Base-by-base conservation (phyloP, 2,113 vertebrate species). In the Istiophorus platypterus region DNA sequence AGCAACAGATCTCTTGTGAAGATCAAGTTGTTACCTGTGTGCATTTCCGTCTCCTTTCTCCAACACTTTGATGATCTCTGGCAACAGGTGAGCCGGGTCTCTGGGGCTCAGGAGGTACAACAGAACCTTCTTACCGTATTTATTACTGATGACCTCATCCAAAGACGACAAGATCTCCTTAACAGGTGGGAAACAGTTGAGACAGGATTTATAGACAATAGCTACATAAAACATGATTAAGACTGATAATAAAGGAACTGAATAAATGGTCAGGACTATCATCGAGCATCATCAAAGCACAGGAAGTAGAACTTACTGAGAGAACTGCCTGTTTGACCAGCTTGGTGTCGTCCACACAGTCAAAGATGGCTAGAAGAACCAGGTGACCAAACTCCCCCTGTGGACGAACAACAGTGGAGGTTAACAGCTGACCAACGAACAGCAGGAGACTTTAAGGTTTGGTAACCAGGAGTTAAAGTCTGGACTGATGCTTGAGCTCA, bases 311-410 rank as follows among this genome's bases (percentile, higher is more conserved):
- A 97, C 97, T 96, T 91, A 99, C 98, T 3, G 97, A 96, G 86
- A 99, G 89, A 72, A 99, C 95, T 26, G 97, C 93, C 88, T 99
- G 98, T 84, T 97, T 98, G 82, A 99, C 92, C 78, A 99, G 96
- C 88, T 98, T 99, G 2, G 98, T 99, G 88, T 99, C 98, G 72
- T 99, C 98, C 12, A 99, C 96, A 72, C 97, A 98, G 94, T 99
- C 98, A 72, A 99, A 99, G 0, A 96, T 96, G 7, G 97, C 96
- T 86, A 98, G 86, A 57, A 99, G 95, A 34, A 97, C 97, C 88
- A 99, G 92, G 87, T 99, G 96, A 67, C 96, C 97, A 82, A 96
- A 99, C 80, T 99, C 97, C 66, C 97, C 98, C 98, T 99, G 93
- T n/a, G 84, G 42, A 76, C 20, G 6, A 11, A 45, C 0, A 20